Evolutionary conservation across 1,140 invertebrate genomes (phyloP), one percentile per base, ranked within the genome.

Genomic region (Pachypeltis micranthus): DNA sequence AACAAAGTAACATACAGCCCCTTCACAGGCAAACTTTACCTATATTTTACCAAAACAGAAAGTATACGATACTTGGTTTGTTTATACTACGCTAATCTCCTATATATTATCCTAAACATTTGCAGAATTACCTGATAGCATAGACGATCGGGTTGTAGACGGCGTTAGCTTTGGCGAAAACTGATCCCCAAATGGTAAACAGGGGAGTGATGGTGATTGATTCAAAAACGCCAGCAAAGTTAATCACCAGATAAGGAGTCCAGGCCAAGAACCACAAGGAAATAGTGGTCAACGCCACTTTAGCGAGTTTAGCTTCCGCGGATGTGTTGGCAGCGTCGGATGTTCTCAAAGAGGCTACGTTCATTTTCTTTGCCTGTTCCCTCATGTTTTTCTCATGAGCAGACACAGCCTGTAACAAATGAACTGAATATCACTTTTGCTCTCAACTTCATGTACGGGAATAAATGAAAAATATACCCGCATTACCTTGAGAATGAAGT

Each of bases 291-390:
- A 91, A 74, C 28, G 89, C 87, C 60, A 91, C 83, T 77, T 89
- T 89, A 29, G 87, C 87, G 65, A 89, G 71, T 78, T 87, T 87
- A 68, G 80, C 82, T 76, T 88, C 86, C 16, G 86, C 83, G 67
- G 84, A 86, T 56, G 82, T 80, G 63, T 80, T 78, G 24, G 80
- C 76, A 67, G 80, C 78, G 67, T 88, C 85, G 25, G 81, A 78
- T 12, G 85, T 84, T 70, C 87, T 74, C 58, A 90, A 74, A 1
- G 86, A 88, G 57, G 86, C 82, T 10, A 90, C 87, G 70, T 90
- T 90, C 87, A 90, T 90, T 74, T 89, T 90, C 74, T 88, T 89
- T 1, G 87, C 87, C 74, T 90, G 87, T 71, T 89, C 86, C 60
- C 85, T 74, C 85, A 93, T 90, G 39, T 80, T 78, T 73, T 85